Evolutionary conservation across 2,113 vertebrate genomes (phyloP).

Genomic region (Ifrita kowaldi): DNA sequence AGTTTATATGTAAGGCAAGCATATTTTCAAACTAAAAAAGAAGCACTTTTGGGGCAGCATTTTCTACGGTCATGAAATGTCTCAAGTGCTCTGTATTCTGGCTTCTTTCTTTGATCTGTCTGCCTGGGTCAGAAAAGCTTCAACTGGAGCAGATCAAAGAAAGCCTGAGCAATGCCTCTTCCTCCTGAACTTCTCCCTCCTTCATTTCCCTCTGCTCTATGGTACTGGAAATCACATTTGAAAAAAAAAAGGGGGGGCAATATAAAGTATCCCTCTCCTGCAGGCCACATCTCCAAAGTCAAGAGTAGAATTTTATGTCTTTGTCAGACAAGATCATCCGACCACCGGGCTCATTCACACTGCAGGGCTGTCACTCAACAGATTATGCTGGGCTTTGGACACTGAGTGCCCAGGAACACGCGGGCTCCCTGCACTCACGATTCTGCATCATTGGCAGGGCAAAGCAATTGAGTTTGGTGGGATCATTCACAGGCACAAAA

Average conservation of each 20-base stretch:
- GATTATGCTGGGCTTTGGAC: neutral
- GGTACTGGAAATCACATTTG: neutral
- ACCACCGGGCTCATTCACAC: neutral
- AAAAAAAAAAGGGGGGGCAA: neutral
- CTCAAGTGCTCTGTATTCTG: conserved; percentile 25
- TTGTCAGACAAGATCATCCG: neutral
- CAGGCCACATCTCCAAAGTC: neutral
- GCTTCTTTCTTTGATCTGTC: conserved; percentile 54
- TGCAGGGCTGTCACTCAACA: neutral
- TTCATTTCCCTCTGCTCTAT: neutral
- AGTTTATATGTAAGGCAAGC: conserved; percentile 6
- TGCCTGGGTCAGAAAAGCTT: conserved; percentile 55
- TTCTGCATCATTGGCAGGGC: neutral
- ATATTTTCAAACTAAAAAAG: conserved; percentile 23
- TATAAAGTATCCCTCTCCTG: rapidly evolving
- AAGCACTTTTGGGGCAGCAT: conserved; percentile 39
- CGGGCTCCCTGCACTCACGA: rapidly evolving
- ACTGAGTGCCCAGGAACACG: rapidly evolving
- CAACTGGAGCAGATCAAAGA: conserved; percentile 62
- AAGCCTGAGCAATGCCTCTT: conserved; percentile 32
- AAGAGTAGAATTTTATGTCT: neutral
- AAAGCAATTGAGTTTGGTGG: neutral
- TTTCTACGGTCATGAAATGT: conserved; percentile 48
- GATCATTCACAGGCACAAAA: neutral
- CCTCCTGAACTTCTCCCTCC: conserved; percentile 8